A percentile compares a stretch with the other conserved stretches of the same genome.
Evolutionary conservation across 1,140 invertebrate genomes (phyloP).

Genomic region (Achroia grisella): DNA sequence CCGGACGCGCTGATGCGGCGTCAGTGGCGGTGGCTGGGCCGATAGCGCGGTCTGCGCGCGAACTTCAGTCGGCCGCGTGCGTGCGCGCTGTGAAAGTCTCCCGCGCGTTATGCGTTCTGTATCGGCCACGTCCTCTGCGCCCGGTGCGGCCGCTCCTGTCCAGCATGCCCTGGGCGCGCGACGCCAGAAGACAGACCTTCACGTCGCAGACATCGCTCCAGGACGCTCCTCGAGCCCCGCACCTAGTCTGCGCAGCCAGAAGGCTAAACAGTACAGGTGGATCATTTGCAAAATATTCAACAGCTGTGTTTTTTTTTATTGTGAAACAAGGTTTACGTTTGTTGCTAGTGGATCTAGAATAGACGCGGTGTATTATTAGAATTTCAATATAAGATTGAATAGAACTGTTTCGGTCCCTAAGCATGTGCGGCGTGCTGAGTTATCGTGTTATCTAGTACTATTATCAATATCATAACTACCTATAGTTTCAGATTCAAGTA

Average conservation of each 20-base stretch:
- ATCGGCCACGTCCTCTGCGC: slow-evolving; percentile 39
- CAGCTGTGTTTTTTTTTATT: neutral
- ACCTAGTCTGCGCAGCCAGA: slow-evolving; percentile 56
- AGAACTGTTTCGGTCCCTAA: too few species aligned
- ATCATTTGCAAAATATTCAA: slow-evolving; percentile 4
- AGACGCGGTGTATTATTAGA: too few species aligned
- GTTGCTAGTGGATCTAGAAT: too few species aligned
- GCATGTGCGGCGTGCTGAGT: too few species aligned
- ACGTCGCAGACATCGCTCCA: slow-evolving; percentile 51
- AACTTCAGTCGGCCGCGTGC: slow-evolving; percentile 53
- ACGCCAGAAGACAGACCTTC: slow-evolving; percentile 67
- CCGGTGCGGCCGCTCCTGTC: slow-evolving; percentile 23
- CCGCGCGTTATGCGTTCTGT: slow-evolving; percentile 47
- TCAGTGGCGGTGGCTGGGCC: slow-evolving; percentile 25
- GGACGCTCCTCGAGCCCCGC: slow-evolving; percentile 54
- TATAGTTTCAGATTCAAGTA: too few species aligned
- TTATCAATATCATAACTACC: slow-evolving; percentile 1
- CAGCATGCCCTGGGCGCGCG: slow-evolving; percentile 41
- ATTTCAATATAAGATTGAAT: too few species aligned
- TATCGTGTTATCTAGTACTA: neutral
- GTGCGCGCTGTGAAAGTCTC: slow-evolving; percentile 62
- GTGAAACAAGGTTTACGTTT: slow-evolving; percentile 1
- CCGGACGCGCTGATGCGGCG: slow-evolving; percentile 41
- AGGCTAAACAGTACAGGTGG: slow-evolving; percentile 69
- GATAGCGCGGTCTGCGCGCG: slow-evolving; percentile 38